Base-by-base conservation (phyloP, 2,797 vertebrate species). In the Pseudomugil gertrudae region DNA sequence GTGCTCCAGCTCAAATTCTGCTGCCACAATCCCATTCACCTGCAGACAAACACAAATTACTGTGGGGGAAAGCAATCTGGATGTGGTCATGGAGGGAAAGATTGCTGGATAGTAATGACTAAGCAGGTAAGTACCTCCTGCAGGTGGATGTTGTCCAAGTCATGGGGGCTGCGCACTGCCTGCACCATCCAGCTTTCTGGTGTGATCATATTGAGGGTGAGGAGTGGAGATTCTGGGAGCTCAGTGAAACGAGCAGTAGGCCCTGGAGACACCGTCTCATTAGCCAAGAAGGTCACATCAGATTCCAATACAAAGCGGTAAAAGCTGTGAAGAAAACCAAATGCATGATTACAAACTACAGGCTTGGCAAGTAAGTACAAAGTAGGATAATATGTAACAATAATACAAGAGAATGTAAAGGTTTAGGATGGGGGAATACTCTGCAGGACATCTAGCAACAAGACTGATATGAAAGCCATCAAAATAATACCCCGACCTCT, bases 161-260 rank as follows among this genome's bases (percentile, higher is more conserved):
- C 98, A 74, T 96, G 94, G 32, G 94, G 94, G 89, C 96, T 98
- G 81, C 89, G 89, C 8, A 97, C 94, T 2, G 93, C 95, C 92
- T 98, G 95, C 70, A 99, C 96, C 90, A 99, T 90, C 98, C 98
- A 99, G 91, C 95, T 95, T 87, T 98, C 96, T 9, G 98, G 97
- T 60, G 96, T 99, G 76, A 97, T 96, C 96, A 99, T 96, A 79
- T 97, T 99, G 38, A 99, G 93, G 24, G 96, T 99, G 65, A 99
- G 92, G 57, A 99, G 94, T 0, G 92, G 93, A 0, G 96, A 95
- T 80, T 98, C 96, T 24, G 97, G 96, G 80, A 99, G 90, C 58
- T 97, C 96, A n/a, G 90, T 53, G 80, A 99, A 99, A 78, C 93
- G 95, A 68, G 97, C 98, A 59, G 91, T 64, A 3, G 96, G 96